A percentile compares a stretch with the other conserved stretches of the same genome.
Conservation (phyloP, 2,797 vertebrate species). For the Crax fasciolata region DNA sequence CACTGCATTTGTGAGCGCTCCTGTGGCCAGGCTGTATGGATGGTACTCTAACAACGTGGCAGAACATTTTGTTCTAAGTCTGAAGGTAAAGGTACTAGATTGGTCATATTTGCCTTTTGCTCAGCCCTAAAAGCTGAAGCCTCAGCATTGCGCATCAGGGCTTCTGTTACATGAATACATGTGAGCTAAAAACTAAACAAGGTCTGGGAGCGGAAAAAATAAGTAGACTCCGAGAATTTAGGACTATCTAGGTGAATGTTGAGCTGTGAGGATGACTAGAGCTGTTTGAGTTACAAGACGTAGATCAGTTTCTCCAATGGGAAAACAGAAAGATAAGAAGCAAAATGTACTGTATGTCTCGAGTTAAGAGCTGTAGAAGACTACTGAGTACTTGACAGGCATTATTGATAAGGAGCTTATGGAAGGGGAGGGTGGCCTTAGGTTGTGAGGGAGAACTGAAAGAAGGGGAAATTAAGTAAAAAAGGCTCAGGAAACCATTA, state of each 20-base stretch:
- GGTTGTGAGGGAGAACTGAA: background rate
- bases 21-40: background rate
- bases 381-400: background rate
- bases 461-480: background rate
- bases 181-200: background rate
- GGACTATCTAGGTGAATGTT: background rate
- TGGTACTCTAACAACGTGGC: background rate
- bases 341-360: rapidly evolving
- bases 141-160: background rate
- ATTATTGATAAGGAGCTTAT: background rate
- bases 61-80: background rate
- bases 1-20: background rate
- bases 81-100: background rate
- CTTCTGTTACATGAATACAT: background rate
- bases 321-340: background rate
- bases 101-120: background rate
- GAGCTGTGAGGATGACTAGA: background rate
- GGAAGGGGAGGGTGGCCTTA: background rate
- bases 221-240: background rate
- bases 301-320: background rate
- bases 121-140: background rate
- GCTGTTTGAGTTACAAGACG: background rate
- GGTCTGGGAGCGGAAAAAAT: background rate
- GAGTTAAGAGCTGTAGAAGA: background rate
- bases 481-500: background rate